These are phyloP conservation scores for Furcula furcula DNA, from an alignment of 2,888 invertebrate species.

Conservation along the genomic window DNA sequence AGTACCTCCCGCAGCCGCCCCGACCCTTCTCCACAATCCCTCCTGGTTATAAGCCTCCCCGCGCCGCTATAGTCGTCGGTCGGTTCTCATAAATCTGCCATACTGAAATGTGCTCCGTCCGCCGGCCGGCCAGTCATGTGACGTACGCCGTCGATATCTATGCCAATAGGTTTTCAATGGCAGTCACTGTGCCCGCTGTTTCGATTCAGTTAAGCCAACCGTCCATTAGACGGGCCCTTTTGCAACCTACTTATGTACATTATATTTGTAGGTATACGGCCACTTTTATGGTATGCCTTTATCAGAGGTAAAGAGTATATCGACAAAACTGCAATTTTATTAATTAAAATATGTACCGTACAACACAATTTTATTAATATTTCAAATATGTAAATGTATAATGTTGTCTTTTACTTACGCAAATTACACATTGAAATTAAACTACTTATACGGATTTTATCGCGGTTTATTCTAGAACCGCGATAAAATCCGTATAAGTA, in stretches of 20 bases:
- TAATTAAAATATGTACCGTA: conserved; percentile 29
- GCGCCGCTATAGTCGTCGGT: conserved; percentile 57
- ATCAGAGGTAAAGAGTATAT: conserved; percentile 30
- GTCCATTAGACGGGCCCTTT: conserved; percentile 41
- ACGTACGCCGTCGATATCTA: conserved; percentile 58
- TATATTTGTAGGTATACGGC: conserved; percentile 33
- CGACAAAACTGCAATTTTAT: conserved; percentile 37
- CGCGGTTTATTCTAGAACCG: too few species aligned
- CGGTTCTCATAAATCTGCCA: conserved; percentile 75
- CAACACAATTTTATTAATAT: conserved; percentile 35
- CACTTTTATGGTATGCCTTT: conserved; percentile 39
- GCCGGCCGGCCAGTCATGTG: conserved; percentile 54
- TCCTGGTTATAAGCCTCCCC: conserved; percentile 56
- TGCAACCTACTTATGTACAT: conserved; percentile 34
- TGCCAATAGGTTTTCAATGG: conserved; percentile 70
- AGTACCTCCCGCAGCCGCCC: conserved; percentile 63
- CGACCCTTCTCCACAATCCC: conserved; percentile 51
- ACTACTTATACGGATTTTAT: too few species aligned
- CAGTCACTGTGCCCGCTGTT: conserved; percentile 44
- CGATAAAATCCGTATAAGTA: too few species aligned
- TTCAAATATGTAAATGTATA: conserved; percentile 31
- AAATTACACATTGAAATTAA: too few species aligned
- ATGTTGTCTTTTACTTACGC: conserved; percentile 27
- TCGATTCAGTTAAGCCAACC: conserved; percentile 44
- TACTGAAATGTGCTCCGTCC: conserved; percentile 68